Evolutionary conservation across 2,113 vertebrate species (phyloP), one percentile per base, ranked within the genome.

Genomic region (Ophiodon elongatus): DNA sequence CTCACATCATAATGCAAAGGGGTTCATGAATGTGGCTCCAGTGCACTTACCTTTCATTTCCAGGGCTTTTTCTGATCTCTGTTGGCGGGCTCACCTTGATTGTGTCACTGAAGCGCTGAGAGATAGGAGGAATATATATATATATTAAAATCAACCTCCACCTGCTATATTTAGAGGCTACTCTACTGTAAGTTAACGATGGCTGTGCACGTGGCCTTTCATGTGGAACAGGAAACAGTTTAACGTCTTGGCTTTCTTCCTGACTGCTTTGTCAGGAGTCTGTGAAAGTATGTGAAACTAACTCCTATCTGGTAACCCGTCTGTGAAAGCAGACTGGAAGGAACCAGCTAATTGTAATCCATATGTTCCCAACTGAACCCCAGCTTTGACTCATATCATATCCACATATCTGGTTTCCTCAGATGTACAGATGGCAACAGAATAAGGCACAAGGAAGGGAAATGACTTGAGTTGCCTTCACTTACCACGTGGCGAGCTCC

Each of bases 51-150:
- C 97, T 96, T 94, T 91, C 84, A 57, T 70, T 88, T 86, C 94
- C 90, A 90, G 93, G 86, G 82, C 82, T 93, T 85, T 91, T 96
- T 85, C 90, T 94, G 67, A 95, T 94, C 90, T 97, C 96, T 37
- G 95, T 85, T 73, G 96, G 97, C 84, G 96, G 96, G 91, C 96
- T 97, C 82, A 96, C 96, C 92, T 93, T 96, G 82, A 96, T 96
- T 88, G 97, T 97, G 95, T 98, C 97, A 84, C 96, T 96, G 89
- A 98, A 96, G 87, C 94, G 97, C 98, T 99, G 80, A 84, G 8
- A 86, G 37, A 90, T 43, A 89, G 21, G 10, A 13, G 43, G 29
- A 52, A 21, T 13, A 70, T 1, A 74, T 43, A 23, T 50, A 35
- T 64, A 57, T 52, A 27, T 13, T 11, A 17, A 45, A 35, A 21